A percentile compares a stretch with the other conserved stretches of the same genome.
These are phyloP conservation scores for Phlogophora meticulosa DNA, from an alignment of 2,888 invertebrate genomes.

Conservation along the genomic window DNA sequence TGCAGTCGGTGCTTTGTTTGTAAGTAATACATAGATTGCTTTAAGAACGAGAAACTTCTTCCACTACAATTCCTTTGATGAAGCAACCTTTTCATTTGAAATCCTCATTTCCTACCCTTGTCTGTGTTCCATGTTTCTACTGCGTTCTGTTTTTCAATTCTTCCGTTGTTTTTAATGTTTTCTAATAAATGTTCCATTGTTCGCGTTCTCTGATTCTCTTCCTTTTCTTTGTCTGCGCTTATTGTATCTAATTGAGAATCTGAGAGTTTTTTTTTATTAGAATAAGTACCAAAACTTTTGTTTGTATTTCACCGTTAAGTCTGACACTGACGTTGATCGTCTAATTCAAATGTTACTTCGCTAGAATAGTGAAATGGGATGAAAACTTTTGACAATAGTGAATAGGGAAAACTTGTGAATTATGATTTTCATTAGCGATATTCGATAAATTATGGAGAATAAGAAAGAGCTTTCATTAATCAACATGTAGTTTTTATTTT, in stretches of 20 bases:
- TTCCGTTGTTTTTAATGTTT: conserved; percentile 59
- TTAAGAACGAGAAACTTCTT: conserved; percentile 31
- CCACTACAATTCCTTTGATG: conserved; percentile 46
- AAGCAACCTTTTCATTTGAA: conserved; percentile 54
- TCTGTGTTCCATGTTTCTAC: conserved; percentile 38
- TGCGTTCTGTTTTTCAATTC: conserved; percentile 44
- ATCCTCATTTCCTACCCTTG: conserved; percentile 58
- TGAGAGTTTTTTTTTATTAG: conserved; percentile 29
- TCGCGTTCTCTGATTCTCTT: conserved; percentile 45
- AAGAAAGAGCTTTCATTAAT: background rate
- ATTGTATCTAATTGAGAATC: conserved; percentile 52
- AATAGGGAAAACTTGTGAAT: conserved; percentile 22
- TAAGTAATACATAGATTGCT: conserved; percentile 54
- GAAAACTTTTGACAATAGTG: background rate
- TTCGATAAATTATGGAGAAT: background rate
- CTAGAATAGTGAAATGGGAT: background rate
- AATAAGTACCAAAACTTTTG: background rate
- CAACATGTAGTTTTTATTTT: too few species aligned
- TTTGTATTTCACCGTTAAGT: background rate
- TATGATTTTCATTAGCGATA: background rate
- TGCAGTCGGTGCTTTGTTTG: conserved; percentile 49
- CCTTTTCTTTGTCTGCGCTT: conserved; percentile 43
- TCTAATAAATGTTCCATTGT: conserved; percentile 59
- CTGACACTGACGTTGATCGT: background rate
- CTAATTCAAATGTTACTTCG: background rate